Evolutionary conservation across 2,888 invertebrate species (phyloP).

Genomic region (Hyles lineata): DNA sequence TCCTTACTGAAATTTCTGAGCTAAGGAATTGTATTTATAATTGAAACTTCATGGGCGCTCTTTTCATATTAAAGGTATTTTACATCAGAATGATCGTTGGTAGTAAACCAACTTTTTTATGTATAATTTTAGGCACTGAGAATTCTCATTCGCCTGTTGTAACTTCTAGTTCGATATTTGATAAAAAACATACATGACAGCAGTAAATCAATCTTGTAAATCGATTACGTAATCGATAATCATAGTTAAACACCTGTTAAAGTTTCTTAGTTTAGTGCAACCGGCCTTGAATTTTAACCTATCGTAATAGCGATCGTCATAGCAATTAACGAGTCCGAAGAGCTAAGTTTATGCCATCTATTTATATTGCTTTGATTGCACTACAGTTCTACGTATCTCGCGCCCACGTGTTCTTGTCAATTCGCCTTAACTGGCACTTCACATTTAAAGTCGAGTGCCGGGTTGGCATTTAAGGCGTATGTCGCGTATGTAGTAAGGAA

Average conservation of each 20-base stretch:
- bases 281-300: slow-evolving; percentile 3
- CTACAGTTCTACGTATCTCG: slow-evolving; percentile 56
- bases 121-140: too few relatives aligned
- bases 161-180: too few relatives aligned
- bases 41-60: too few relatives aligned
- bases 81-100: too few relatives aligned
- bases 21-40: too few relatives aligned
- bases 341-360: slow-evolving; percentile 43
- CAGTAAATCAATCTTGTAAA: background rate
- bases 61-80: too few relatives aligned
- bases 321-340: slow-evolving; percentile 26
- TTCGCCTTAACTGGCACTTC: slow-evolving; percentile 34
- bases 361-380: slow-evolving; percentile 51
- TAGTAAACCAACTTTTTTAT: too few relatives aligned
- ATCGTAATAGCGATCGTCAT: background rate
- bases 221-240: slow-evolving; percentile 22
- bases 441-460: background rate
- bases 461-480: background rate
- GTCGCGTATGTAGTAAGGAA: background rate
- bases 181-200: too few relatives aligned
- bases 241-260: slow-evolving; percentile 18
- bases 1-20: too few relatives aligned
- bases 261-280: slow-evolving; percentile 13
- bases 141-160: too few relatives aligned
- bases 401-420: slow-evolving; percentile 58